phyloP scores from a whole-genome alignment of 1,140 invertebrate species.

The Drusus annulatus region DNA sequence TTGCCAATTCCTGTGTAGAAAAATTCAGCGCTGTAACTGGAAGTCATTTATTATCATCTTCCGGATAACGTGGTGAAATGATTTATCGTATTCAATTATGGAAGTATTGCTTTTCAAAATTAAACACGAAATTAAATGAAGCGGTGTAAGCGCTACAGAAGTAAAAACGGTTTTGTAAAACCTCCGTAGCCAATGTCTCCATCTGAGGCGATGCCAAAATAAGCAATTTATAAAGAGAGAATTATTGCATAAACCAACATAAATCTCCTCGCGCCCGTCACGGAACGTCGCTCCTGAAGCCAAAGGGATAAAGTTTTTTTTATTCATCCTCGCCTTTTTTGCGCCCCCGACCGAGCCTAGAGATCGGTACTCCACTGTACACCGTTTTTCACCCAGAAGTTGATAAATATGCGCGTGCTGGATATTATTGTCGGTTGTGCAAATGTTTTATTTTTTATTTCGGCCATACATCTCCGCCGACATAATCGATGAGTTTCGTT shows the following conservation, averaged over 20 bases:
- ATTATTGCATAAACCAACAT: conserved; percentile 59
- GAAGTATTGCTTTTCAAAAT: not conserved
- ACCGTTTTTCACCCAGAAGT: conserved; percentile 47
- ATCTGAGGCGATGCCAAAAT: conserved; percentile 53
- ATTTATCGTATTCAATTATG: not conserved
- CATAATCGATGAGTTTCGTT: conserved; percentile 36
- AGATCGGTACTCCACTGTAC: conserved; percentile 46
- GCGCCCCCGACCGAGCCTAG: conserved; percentile 29
- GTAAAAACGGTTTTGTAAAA: conserved; percentile 29
- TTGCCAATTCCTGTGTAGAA: too few relatives aligned
- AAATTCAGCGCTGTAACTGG: too few relatives aligned
- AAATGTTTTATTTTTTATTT: conserved; percentile 42
- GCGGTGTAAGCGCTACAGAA: not conserved
- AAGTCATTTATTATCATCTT: too few relatives aligned
- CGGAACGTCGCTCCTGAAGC: conserved; percentile 52
- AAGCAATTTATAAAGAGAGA: conserved; percentile 60
- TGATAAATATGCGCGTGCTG: conserved; percentile 51
- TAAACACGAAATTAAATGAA: conserved; percentile 13
- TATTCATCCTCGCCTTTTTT: conserved; percentile 42
- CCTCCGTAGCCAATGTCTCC: conserved; percentile 12
- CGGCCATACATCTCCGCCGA: conserved; percentile 27
- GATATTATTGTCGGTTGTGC: conserved; percentile 40
- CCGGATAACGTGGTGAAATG: too few relatives aligned
- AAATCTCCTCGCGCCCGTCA: conserved; percentile 55
- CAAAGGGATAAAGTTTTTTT: conserved; percentile 58